Base-by-base conservation (phyloP, 2,888 invertebrate genomes). In the Ochropleura plecta region DNA sequence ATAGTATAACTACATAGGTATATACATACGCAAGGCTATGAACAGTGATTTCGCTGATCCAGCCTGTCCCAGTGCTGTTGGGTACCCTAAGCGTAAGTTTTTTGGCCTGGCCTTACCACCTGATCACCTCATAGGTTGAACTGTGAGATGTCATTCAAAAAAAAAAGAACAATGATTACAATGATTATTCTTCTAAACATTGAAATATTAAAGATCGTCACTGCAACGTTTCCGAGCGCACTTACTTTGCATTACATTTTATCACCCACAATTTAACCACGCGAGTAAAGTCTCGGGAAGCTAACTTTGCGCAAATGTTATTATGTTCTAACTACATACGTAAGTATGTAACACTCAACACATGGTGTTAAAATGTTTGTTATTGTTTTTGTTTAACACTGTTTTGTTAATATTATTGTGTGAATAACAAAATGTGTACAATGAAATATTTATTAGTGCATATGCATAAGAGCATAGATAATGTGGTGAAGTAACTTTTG, bases 231-330 rank as follows among this genome's bases (percentile, higher is more conserved):
- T 40, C 55, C 46, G 7, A 60, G 64, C 63, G 42, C 66, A 69
- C 57, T 71, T 78, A 67, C 70, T 70, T n/a, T 82, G 72, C 78
- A 60, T 84, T 81, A 77, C 82, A 85, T 77, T 82, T 76, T 86
- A 86, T 73, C 68, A 46, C 53, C 70, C 57, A 78, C 72, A 70
- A 66, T 78, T 85, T 85, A 76, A 66, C 79, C 68, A 30, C 57
- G 30, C 59, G 70, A 76, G 69, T 51, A 60, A 66, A 69, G 78
- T 82, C 69, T 66, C 59, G 57, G 46, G 42, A 64, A 82, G 59
- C 78, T 85, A 85, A 82, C 55, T 82, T 85, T 55, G 62, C 60
- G 69, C 66, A 71, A 85, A 77, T 77, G 63, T 67, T 82, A 66
- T 81, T 76, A 82, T 46, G 69, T 66, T 71, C 85, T 71, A 65